A percentile compares a stretch with the other conserved stretches of the same genome.
phyloP scores from a whole-genome alignment of 2,888 invertebrate genomes.

The Lasioglossum villosulum region DNA sequence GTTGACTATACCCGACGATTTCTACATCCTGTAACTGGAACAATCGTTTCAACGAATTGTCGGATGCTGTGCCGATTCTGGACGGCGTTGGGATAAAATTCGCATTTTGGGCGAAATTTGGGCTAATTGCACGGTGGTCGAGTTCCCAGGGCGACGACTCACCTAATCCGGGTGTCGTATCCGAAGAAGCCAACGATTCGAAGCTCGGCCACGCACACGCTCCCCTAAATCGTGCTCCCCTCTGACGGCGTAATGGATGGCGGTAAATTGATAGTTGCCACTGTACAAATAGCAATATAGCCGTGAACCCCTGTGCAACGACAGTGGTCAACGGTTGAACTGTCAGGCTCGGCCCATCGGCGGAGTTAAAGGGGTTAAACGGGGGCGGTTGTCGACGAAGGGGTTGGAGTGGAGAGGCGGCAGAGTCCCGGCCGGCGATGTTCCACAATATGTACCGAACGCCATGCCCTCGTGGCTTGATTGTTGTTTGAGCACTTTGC shows the following conservation, averaged over 20 bases:
- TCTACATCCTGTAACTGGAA: background rate
- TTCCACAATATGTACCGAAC: conserved; percentile 74
- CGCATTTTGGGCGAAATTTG: background rate
- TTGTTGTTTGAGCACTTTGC: conserved; percentile 77
- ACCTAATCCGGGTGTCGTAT: background rate
- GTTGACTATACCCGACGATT: background rate
- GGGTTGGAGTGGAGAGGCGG: conserved; percentile 23
- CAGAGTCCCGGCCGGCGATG: conserved; percentile 68
- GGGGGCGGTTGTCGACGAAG: conserved; percentile 48
- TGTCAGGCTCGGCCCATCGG: conserved; percentile 55
- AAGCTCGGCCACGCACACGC: conserved; percentile 15
- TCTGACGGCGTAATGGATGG: conserved; percentile 78
- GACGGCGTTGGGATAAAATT: background rate
- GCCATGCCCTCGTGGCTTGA: conserved; percentile 68
- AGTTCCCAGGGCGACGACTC: background rate
- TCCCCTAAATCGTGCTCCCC: conserved; percentile 68
- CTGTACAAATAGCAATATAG: conserved; percentile 77
- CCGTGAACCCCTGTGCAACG: conserved; percentile 54
- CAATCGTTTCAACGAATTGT: background rate
- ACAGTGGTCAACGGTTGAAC: conserved; percentile 62
- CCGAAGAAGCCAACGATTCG: conserved; percentile 24
- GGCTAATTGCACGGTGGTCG: background rate
- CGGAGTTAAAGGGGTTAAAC: conserved; percentile 72
- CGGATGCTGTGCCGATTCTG: background rate
- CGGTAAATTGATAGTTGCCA: conserved; percentile 79